These are phyloP conservation scores for Myoxocephalus aenaeus DNA, from an alignment of 2,797 vertebrate species.

Conservation along the genomic window DNA sequence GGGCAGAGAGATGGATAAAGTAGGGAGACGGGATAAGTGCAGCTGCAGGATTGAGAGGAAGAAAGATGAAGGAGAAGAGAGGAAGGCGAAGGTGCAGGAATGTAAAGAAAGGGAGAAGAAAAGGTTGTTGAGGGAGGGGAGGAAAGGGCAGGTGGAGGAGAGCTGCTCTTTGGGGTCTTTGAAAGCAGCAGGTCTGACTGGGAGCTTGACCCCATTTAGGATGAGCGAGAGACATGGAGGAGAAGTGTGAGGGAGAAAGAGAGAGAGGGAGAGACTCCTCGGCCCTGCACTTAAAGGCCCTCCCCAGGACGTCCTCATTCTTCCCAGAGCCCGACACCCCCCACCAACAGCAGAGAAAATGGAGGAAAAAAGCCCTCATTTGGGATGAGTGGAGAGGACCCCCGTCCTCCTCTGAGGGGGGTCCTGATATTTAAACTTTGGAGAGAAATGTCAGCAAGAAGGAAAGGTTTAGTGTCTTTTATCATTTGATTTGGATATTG, in stretches of 20 bases:
- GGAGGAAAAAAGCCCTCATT: conserved; percentile 65
- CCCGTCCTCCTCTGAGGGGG: conserved; percentile 58
- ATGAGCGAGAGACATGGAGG: conserved; percentile 63
- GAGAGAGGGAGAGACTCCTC: conserved; percentile 46
- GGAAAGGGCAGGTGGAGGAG: conserved; percentile 82
- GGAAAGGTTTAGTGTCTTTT: conserved; percentile 52
- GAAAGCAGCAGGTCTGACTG: conserved; percentile 83
- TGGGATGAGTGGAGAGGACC: conserved; percentile 57
- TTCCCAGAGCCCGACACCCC: conserved; percentile 70
- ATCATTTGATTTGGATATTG: conserved; percentile 48
- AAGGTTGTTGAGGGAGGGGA: conserved; percentile 55
- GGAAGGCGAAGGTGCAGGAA: neutral
- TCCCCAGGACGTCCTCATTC: conserved; percentile 78
- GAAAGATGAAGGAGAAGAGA: conserved; percentile 2
- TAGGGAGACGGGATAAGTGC: neutral
- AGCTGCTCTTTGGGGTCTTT: conserved; percentile 80
- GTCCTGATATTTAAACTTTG: conserved; percentile 77
- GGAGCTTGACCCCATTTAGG: conserved; percentile 86
- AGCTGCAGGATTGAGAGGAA: conserved; percentile 7
- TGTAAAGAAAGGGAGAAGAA: conserved; percentile 48
- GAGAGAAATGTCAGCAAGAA: conserved; percentile 69
- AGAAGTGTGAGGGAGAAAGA: conserved; percentile 7
- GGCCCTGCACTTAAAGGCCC: conserved; percentile 73
- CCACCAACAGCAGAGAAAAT: conserved; percentile 81
- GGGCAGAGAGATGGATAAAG: neutral